A percentile compares a stretch with the other conserved stretches of the same genome.
Conservation (phyloP, 37 sponge, comb jelly and placozoan genomes). For the Bolinopsis microptera region DNA sequence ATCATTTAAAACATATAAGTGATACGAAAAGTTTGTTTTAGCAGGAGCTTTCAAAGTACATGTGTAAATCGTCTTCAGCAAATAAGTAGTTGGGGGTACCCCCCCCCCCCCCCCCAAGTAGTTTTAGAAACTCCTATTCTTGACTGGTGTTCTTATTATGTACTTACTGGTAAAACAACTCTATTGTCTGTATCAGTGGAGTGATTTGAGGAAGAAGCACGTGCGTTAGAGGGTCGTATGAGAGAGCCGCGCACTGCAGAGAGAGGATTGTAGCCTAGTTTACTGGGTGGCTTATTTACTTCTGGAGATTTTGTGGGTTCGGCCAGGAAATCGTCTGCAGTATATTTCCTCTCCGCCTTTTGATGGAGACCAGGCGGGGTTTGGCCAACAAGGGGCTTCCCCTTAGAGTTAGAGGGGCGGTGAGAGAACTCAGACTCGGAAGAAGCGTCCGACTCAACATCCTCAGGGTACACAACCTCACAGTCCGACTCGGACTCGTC, state of each 20-base stretch:
- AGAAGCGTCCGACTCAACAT: background rate
- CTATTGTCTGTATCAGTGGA: too few species aligned
- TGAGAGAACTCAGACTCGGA: slow-evolving; percentile 31
- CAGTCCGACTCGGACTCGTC: background rate
- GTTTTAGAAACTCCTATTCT: too few species aligned
- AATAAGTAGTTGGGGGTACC: too few species aligned
- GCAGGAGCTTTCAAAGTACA: too few species aligned
- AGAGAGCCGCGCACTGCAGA: background rate
- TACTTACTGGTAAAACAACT: too few species aligned
- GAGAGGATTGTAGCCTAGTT: slow-evolving; percentile 34
- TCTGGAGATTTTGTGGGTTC: background rate
- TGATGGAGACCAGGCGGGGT: background rate
- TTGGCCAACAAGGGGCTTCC: background rate
- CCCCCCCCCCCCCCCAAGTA: too few species aligned
- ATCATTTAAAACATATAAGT: too few species aligned
- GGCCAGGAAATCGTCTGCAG: slow-evolving; percentile 19
- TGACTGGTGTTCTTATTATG: too few species aligned
- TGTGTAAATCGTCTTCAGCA: too few species aligned
- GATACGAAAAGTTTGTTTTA: too few species aligned
- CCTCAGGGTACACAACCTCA: background rate
- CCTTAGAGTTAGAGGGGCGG: background rate
- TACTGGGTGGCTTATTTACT: background rate
- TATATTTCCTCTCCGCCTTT: background rate
- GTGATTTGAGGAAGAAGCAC: too few species aligned
- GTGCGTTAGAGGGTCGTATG: background rate